Evolutionary conservation across 2,797 vertebrate species (phyloP).

Genomic region (Acanthurus tractus): DNA sequence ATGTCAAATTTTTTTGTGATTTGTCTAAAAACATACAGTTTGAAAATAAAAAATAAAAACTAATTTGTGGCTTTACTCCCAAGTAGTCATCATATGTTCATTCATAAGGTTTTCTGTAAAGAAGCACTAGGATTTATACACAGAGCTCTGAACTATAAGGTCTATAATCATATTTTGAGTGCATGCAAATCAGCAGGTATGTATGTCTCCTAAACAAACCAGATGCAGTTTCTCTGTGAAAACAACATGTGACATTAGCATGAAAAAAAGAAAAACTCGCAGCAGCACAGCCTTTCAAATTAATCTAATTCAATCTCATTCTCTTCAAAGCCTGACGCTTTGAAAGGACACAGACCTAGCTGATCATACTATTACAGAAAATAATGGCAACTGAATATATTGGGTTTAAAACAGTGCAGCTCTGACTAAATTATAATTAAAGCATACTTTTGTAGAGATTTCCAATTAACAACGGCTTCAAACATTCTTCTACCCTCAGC

Average conservation of each 20-base stretch:
- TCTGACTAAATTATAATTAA: conserved; percentile 88
- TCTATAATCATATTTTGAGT: conserved; percentile 30
- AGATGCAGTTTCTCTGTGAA: conserved; percentile 67
- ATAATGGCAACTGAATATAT: conserved; percentile 83
- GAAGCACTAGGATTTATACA: neutral
- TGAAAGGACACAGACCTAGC: conserved; percentile 86
- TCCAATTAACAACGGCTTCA: conserved; percentile 87
- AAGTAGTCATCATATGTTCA: neutral
- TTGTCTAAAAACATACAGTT: neutral
- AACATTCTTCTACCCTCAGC: conserved; percentile 87
- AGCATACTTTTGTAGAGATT: conserved; percentile 87
- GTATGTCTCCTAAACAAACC: conserved; percentile 67
- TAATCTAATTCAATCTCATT: conserved; percentile 85
- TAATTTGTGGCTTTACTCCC: neutral
- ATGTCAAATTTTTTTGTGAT: no score
- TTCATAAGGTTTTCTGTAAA: neutral
- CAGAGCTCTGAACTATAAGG: conserved; percentile 4
- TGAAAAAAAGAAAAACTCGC: conserved; percentile 72
- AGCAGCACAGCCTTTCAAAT: conserved; percentile 82
- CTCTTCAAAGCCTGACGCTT: conserved; percentile 82
- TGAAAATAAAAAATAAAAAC: neutral
- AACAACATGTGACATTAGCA: conserved; percentile 77
- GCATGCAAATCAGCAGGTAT: conserved; percentile 52
- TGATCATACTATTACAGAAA: conserved; percentile 83
- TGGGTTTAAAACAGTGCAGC: conserved; percentile 84